A percentile compares a stretch with the other conserved stretches of the same genome.
These are phyloP conservation scores for Pseudomyrmex cubaensis DNA, from an alignment of 1,140 invertebrate genomes.

Conservation along the genomic window DNA sequence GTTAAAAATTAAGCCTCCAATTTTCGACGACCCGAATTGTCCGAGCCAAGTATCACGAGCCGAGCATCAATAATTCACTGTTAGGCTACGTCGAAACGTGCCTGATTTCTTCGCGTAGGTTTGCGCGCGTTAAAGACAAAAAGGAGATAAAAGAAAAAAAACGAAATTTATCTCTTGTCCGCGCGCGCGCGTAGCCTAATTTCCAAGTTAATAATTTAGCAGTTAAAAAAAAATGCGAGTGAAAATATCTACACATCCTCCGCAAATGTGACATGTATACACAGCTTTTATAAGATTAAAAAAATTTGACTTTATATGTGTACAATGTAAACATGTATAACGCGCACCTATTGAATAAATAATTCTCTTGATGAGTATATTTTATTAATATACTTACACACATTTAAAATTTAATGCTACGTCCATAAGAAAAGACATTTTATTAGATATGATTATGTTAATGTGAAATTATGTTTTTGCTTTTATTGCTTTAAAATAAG, in stretches of 20 bases:
- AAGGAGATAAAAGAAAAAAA: not conserved
- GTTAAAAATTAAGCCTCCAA: constrained; percentile 35
- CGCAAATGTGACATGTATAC: not conserved
- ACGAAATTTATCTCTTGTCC: constrained; percentile 10
- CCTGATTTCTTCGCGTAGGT: not conserved
- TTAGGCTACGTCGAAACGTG: constrained; percentile 7
- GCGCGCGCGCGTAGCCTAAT: not conserved
- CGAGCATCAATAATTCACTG: constrained; percentile 39
- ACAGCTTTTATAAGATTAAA: no score
- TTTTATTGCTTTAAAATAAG: not conserved
- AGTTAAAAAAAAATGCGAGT: constrained; percentile 1
- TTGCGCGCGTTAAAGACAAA: not conserved
- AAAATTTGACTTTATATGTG: constrained; percentile 1
- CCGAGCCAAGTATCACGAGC: constrained; percentile 2
- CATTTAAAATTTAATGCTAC: no score
- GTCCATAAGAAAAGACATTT: not conserved
- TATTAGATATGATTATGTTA: not conserved
- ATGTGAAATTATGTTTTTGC: not conserved
- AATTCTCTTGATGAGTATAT: not conserved
- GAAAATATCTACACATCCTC: not conserved
- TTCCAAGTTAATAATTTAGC: constrained; percentile 3
- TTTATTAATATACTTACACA: not conserved
- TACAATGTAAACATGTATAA: not conserved
- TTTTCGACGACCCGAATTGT: constrained; percentile 48
- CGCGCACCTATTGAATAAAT: no score